A percentile compares a stretch with the other conserved stretches of the same genome.
Evolutionary conservation across 1,140 invertebrate species (phyloP).

Genomic region (Platyscapa corneri): DNA sequence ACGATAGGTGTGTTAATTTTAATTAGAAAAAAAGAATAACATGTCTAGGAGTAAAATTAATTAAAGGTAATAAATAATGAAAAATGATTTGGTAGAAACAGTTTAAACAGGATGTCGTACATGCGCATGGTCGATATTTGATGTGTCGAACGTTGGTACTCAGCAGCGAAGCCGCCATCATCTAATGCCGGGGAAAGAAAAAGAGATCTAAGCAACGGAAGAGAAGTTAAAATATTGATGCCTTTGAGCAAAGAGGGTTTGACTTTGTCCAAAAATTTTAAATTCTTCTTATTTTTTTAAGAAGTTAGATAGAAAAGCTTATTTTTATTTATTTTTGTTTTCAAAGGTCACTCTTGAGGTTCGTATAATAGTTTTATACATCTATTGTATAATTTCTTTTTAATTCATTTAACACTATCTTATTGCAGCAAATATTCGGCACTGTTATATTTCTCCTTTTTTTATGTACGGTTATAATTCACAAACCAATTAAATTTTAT

Average conservation of each 20-base stretch:
- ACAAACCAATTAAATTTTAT: too few relatives aligned
- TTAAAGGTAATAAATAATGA: neutral
- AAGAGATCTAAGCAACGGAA: neutral
- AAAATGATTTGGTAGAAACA: constrained; percentile 26
- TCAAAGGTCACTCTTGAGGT: neutral
- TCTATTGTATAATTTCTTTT: too few relatives aligned
- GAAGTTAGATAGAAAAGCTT: neutral
- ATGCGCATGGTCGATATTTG: constrained; percentile 69
- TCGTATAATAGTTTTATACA: too few relatives aligned
- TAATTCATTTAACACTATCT: neutral
- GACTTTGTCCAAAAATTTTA: neutral
- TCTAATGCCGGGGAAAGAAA: constrained; percentile 55
- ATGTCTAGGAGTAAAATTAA: neutral
- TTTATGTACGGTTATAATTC: too few relatives aligned
- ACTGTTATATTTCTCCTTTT: too few relatives aligned
- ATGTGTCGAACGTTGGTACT: constrained; percentile 56
- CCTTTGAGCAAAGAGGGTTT: neutral
- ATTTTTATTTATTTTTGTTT: too few relatives aligned
- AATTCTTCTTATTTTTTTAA: constrained; percentile 40
- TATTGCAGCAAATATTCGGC: too few relatives aligned
- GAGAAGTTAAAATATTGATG: neutral
- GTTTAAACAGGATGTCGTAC: constrained; percentile 52
- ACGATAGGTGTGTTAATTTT: too few relatives aligned
- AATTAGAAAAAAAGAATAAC: neutral
- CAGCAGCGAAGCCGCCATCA: constrained; percentile 62